Conservation (phyloP, 2,113 vertebrate genomes). For the human region GRCh38 chr6:16987501-16988000, state of each 20-base stretch:
- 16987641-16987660: not conserved
- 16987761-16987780: not conserved
- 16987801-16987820: not conserved
- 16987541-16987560: not conserved
- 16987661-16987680: not conserved
- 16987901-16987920: not conserved
- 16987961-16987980: not conserved
- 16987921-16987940: not conserved
- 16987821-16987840: not conserved
- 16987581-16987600: constrained; percentile 34
- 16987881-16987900: not conserved
- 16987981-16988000: not conserved
- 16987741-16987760: not conserved
- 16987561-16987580: not conserved
- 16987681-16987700: not conserved
- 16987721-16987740: not conserved
- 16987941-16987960: not conserved
- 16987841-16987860: not conserved
- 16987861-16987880: not conserved
- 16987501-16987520: constrained; percentile 34
- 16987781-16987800: fast-evolving
- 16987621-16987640: not conserved
- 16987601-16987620: constrained; percentile 38
- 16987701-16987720: not conserved
- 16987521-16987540: constrained; percentile 33